These are phyloP conservation scores for Argentina silus DNA, from an alignment of 2,797 vertebrate species.

Conservation along the genomic window DNA sequence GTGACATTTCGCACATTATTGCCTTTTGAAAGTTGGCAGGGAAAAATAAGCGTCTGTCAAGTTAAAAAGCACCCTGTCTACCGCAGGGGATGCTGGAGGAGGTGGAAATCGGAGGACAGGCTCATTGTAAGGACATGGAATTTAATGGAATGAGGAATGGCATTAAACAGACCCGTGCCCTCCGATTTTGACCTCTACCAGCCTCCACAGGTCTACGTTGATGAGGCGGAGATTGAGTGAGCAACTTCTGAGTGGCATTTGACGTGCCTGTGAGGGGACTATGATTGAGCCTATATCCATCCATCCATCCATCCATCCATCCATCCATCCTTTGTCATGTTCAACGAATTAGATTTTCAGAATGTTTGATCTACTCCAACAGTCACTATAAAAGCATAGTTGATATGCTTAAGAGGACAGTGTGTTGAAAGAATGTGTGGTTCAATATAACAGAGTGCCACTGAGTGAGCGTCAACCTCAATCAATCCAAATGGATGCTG, in stretches of 20 bases:
- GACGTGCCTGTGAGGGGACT: conserved; percentile 33
- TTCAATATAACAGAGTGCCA: conserved; percentile 30
- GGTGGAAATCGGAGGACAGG: too few relatives aligned
- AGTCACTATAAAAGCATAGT: conserved; percentile 47
- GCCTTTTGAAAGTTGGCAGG: conserved; percentile 61
- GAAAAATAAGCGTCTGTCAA: conserved; percentile 66
- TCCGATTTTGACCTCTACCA: too few relatives aligned
- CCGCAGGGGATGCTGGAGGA: too few relatives aligned
- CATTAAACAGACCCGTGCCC: too few relatives aligned
- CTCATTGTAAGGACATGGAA: too few relatives aligned
- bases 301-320: conserved; percentile 15
- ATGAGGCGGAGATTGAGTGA: conserved; percentile 53
- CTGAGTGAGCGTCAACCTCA: conserved; percentile 55
- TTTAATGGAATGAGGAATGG: too few relatives aligned
- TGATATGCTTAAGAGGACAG: conserved; percentile 44
- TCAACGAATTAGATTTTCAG: conserved; percentile 47
- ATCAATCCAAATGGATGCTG: conserved; percentile 58
- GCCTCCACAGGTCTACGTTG: conserved; percentile 22
- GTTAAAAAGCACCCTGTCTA: conserved; percentile 55
- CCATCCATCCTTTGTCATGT: conserved; percentile 41
- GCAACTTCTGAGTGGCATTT: conserved; percentile 52
- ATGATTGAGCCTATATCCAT: too few relatives aligned
- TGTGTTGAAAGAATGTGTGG: conserved; percentile 22
- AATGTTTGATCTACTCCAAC: conserved; percentile 60
- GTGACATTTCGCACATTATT: conserved; percentile 67